Percentiles rank a stretch among this genome's conserved stretches.
Evolutionary conservation across 2,113 vertebrate genomes (phyloP).

Genomic region (Emberiza fucata): DNA sequence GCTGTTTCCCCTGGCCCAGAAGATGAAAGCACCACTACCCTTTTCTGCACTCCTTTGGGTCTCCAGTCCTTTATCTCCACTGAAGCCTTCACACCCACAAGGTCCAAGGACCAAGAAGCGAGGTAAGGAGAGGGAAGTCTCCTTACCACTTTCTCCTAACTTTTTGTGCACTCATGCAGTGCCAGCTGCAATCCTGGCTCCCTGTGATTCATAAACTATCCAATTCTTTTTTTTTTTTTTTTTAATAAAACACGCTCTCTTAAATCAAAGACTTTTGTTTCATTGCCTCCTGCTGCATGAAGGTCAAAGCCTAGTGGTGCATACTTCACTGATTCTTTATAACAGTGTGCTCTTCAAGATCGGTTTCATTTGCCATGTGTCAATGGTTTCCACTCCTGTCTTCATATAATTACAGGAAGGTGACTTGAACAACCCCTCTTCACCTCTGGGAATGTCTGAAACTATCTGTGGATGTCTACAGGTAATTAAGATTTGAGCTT

Average conservation of each 20-base stretch:
- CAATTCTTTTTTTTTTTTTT: background rate
- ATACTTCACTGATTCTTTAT: slow-evolving; percentile 56
- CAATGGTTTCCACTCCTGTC: slow-evolving; percentile 14
- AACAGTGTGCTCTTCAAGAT: slow-evolving; percentile 6
- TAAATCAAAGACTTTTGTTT: slow-evolving; percentile 53
- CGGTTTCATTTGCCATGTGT: slow-evolving; percentile 9
- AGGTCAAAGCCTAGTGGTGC: slow-evolving; percentile 51
- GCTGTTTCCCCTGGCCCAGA: background rate
- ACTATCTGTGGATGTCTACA: background rate
- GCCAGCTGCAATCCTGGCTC: background rate
- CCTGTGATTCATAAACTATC: slow-evolving; percentile 26
- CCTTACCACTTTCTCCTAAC: background rate
- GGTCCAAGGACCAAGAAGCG: background rate
- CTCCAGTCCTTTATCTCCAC: background rate
- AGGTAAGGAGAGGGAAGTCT: background rate
- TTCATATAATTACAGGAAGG: slow-evolving; percentile 49
- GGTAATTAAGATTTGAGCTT: slow-evolving; percentile 38
- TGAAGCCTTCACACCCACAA: background rate
- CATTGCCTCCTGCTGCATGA: slow-evolving; percentile 47
- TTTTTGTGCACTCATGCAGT: background rate
- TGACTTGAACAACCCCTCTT: slow-evolving; percentile 27
- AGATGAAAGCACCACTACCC: background rate
- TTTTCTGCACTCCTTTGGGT: background rate
- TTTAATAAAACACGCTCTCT: background rate
- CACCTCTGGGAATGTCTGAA: background rate